Percentiles rank a stretch among this genome's conserved stretches.
Conservation (phyloP, 2,113 vertebrate species). For the Apodemus sylvaticus region DNA sequence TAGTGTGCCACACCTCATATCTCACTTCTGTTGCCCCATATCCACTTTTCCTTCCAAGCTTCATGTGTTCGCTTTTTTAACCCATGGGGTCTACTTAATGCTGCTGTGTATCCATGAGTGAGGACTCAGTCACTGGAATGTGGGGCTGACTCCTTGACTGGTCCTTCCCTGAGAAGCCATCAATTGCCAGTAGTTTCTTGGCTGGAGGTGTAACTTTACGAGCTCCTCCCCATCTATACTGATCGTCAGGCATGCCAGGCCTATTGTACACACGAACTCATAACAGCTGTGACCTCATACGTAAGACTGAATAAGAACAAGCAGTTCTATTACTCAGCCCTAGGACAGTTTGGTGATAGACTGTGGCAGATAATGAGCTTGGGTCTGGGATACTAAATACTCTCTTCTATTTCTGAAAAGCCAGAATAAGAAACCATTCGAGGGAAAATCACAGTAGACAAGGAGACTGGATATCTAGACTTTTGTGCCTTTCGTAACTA, state of each 20-base stretch:
- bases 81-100: neutral
- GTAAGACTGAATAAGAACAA: neutral
- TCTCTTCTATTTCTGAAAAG: slow-evolving; percentile 34
- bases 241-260: neutral
- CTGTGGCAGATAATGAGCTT: neutral
- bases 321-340: neutral
- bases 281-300: too few species aligned
- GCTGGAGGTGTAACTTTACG: neutral
- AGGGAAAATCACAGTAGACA: neutral
- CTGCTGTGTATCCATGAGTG: neutral
- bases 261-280: neutral
- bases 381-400: neutral
- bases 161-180: neutral
- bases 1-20: neutral
- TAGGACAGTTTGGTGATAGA: neutral
- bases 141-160: neutral
- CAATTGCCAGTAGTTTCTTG: neutral
- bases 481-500: neutral
- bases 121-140: too few species aligned
- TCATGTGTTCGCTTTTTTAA: too few species aligned
- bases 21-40: neutral
- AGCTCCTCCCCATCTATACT: neutral
- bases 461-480: neutral
- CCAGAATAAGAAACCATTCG: neutral
- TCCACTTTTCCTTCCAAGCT: neutral